These are phyloP conservation scores for Tupiocoris notatus DNA, from an alignment of 2,888 invertebrate species.

Conservation along the genomic window DNA sequence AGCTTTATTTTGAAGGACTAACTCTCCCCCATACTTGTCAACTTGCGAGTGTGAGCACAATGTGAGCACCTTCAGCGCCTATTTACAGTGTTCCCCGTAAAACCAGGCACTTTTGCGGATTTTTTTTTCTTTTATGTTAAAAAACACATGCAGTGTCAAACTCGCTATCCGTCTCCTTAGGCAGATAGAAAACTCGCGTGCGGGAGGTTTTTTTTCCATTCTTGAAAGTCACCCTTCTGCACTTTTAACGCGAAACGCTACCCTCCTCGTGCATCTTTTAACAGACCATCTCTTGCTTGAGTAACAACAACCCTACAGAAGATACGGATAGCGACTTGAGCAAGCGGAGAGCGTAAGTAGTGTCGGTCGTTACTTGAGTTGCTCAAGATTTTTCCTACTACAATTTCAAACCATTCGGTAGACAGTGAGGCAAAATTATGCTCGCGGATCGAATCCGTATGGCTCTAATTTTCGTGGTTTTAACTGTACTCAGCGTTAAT, in stretches of 20 bases:
- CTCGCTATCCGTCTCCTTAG: background rate
- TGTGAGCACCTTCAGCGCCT: slow-evolving; percentile 4
- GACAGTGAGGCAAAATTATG: no score
- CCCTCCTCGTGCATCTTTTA: slow-evolving; percentile 3
- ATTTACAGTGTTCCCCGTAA: background rate
- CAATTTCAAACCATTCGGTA: no score
- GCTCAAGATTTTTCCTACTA: no score
- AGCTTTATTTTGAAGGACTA: background rate
- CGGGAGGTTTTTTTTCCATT: background rate
- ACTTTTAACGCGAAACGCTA: slow-evolving; percentile 14
- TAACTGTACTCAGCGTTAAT: no score
- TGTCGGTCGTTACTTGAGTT: background rate
- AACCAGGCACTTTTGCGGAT: background rate
- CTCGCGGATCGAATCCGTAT: no score
- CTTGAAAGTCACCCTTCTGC: slow-evolving; percentile 13
- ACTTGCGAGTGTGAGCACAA: slow-evolving; percentile 4
- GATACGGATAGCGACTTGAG: background rate
- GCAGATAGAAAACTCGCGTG: background rate
- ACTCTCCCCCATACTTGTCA: slow-evolving; percentile 3
- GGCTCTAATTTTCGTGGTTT: no score
- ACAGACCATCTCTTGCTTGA: background rate
- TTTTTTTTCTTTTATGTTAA: slow-evolving; percentile 7
- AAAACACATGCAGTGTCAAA: slow-evolving; percentile 22
- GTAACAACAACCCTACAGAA: background rate
- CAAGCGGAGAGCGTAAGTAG: background rate